Conservation (phyloP, 1,140 invertebrate species). For the Listronotus oregonensis region DNA sequence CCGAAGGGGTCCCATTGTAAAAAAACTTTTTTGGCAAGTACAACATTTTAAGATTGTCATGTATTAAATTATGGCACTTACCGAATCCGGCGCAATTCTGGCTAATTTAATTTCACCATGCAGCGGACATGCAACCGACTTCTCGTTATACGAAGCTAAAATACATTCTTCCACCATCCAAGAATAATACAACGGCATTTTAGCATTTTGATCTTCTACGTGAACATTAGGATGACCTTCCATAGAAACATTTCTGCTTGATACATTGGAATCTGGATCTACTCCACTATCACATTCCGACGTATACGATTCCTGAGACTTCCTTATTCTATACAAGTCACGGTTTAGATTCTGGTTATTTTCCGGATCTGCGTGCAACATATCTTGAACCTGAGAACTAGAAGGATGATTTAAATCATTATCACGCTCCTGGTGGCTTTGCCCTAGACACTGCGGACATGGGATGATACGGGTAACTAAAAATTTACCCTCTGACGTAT, state of each 20-base stretch:
- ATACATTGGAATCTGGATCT: slow-evolving; percentile 71
- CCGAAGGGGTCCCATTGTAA: too few relatives aligned
- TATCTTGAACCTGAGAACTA: slow-evolving; percentile 38
- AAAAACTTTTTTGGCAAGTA: too few relatives aligned
- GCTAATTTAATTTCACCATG: slow-evolving; percentile 75
- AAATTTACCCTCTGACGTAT: slow-evolving; percentile 94
- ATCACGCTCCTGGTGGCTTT: slow-evolving; percentile 42
- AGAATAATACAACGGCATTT: slow-evolving; percentile 59
- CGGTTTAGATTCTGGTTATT: slow-evolving; percentile 31
- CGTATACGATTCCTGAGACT: slow-evolving; percentile 74
- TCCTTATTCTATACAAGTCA: slow-evolving; percentile 53
- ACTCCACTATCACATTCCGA: slow-evolving; percentile 82
- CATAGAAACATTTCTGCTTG: slow-evolving; percentile 79
- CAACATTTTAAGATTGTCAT: too few relatives aligned
- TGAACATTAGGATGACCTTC: slow-evolving; percentile 69
- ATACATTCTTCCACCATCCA: slow-evolving; percentile 97
- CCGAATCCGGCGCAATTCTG: slow-evolving; percentile 82
- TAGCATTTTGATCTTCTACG: slow-evolving; percentile 40
- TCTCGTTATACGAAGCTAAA: slow-evolving; percentile 77
- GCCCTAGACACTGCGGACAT: slow-evolving; percentile 80
- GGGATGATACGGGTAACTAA: slow-evolving; percentile 93
- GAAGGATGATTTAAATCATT: slow-evolving; percentile 35
- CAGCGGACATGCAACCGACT: slow-evolving; percentile 71
- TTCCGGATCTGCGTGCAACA: slow-evolving; percentile 42
- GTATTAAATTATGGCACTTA: slow-evolving; percentile 55